Evolutionary conservation across 2,113 vertebrate species (phyloP), one percentile per base, ranked within the genome.

Genomic region (Heptranchias perlo): DNA sequence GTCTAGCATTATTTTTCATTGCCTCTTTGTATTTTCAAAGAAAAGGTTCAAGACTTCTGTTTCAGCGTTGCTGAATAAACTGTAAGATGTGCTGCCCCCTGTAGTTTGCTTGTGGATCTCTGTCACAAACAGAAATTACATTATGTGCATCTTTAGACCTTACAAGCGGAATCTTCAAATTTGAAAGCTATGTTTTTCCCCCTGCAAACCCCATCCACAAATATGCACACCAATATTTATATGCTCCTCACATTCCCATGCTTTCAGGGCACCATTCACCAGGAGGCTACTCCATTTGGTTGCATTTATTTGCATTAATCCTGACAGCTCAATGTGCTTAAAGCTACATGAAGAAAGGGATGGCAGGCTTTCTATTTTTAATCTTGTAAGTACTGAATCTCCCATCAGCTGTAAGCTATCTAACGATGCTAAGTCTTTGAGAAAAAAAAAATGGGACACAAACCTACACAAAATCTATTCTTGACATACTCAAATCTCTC

Each of bases 361-460:
- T 73, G 65, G 94, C n/a, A 69, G 65, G 94, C 44, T 95, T 95
- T 95, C 62, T 47, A 94, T 94, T 94, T 94, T 94, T 62, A n/a
- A 69, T 67, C 62, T 94, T 94, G 11, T 61, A 31, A 67, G 62
- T 67, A 67, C 39, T 94, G 62, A 94, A 94, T 67, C 62, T 28
- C 64, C 23, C 93, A 94, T 67, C 64, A 94, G 62, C 62, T 14
- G n/a, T 47, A 94, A 47, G 39, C 58, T 44, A 94, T 64, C 93
- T 94, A 94, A 94, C 21, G 23, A 94, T 94, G 62, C 13, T 18
- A 54, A 28, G 47, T 52, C 84, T n/a, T 58, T 62, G 39, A 93
- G 35, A 1, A 67, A 94, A 94, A 91, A 47, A 49, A 67, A 28
- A 65, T 44, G 52, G 87, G 87, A 92, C 8, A 61, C 64, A 44